phyloP scores from a whole-genome alignment of 2,888 invertebrate genomes.

The Saturnia pavonia region DNA sequence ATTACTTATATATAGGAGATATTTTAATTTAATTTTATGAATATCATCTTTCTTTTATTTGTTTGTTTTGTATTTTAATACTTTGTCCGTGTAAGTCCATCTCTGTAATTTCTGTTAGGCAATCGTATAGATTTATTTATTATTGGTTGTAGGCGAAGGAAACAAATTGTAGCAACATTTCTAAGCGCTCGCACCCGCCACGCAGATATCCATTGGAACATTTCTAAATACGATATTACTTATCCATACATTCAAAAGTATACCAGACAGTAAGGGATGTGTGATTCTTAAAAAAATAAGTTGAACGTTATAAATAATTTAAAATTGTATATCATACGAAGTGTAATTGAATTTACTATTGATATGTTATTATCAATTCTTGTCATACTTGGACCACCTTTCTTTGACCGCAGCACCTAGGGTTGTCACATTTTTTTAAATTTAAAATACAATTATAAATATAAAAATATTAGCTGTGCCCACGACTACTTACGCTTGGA shows the following conservation, averaged over 20 bases:
- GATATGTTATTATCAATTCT: too few relatives aligned
- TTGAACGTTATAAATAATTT: neutral
- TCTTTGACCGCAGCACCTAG: too few relatives aligned
- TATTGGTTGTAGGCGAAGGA: constrained; percentile 14
- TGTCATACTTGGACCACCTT: too few relatives aligned
- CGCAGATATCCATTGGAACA: constrained; percentile 9
- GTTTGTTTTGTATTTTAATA: too few relatives aligned
- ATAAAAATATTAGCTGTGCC: too few relatives aligned
- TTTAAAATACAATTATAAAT: too few relatives aligned
- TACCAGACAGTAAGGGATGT: neutral
- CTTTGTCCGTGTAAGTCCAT: neutral
- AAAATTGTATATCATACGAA: neutral
- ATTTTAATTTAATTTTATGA: too few relatives aligned
- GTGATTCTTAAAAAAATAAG: neutral
- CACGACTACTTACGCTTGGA: too few relatives aligned
- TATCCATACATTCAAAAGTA: constrained; percentile 14
- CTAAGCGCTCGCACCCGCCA: constrained; percentile 1
- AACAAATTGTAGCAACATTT: constrained; percentile 17
- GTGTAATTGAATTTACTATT: too few relatives aligned
- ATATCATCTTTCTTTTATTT: too few relatives aligned
- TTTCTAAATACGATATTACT: constrained; percentile 7
- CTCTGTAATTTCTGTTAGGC: constrained; percentile 2
- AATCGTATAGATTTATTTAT: constrained; percentile 15
- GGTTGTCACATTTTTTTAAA: too few relatives aligned
- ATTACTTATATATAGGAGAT: too few relatives aligned